Evolutionary conservation across 2,797 vertebrate genomes (phyloP), one percentile per base, ranked within the genome.

Genomic region (Arrhamphus sclerolepis): DNA sequence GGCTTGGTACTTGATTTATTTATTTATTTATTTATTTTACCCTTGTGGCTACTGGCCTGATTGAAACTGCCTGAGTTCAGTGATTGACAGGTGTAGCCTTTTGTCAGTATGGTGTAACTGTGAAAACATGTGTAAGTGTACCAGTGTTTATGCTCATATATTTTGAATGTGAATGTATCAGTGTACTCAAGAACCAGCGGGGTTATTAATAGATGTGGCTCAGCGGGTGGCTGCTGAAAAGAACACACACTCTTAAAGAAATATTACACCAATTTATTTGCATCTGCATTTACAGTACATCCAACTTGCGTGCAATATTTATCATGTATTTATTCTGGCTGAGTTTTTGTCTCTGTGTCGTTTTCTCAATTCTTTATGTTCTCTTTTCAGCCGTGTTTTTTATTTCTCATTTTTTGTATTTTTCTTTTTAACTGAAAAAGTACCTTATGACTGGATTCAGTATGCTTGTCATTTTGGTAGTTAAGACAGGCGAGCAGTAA

Each of bases 161-260:
- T 47, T 55, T 53, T 22, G 13, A 17, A 41, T 72, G 71, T 58
- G 66, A 70, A 76, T 74, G 62, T 72, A 55, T 53, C 52, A 60
- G 52, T 64, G 70, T 76, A 47, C 57, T 80, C 46, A 72, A 64
- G 77, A 70, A 67, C 19, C 70, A 79, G 67, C 34, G 9, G 21
- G 10, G 57, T 71, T 86, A 80, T 78, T 75, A 83, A 80, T 79
- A 68, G 76, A 80, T 14, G 39, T 22, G 47, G 64, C 68, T 80
- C 70, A 62, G 66, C 62, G 47, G 73, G 57, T 49, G 67, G 47
- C 61, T 75, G 63, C 46, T 1, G 10, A 56, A 57, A 76, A 61
- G 62, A 78, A 74, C 18, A 54, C 66, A 66, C 61, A 71, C 64
- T 81, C 46, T 84, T 82, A 78, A 78, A 80, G 78, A 62, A 73